Evolutionary conservation across 2,113 vertebrate species (phyloP).

Genomic region (Petroica traversi): DNA sequence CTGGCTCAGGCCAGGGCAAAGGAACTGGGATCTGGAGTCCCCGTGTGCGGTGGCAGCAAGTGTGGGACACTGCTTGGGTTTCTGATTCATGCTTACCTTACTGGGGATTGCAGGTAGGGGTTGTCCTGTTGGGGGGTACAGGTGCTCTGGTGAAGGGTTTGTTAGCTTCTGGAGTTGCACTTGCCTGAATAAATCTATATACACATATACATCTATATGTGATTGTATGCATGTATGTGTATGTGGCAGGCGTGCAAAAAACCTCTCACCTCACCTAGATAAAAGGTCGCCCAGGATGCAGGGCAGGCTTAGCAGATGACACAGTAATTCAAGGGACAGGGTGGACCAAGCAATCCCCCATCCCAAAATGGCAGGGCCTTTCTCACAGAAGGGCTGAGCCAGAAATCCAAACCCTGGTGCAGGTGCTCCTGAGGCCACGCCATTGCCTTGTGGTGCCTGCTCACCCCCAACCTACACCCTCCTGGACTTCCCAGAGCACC

Average conservation of each 20-base stretch:
- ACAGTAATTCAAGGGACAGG: not conserved
- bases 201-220: not conserved
- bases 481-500: not conserved
- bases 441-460: not conserved
- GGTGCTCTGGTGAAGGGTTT: not conserved
- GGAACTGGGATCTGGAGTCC: not conserved
- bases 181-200: not conserved
- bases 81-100: not conserved
- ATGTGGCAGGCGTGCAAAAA: not conserved
- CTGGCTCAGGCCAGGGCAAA: not conserved
- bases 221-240: not conserved
- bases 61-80: not conserved
- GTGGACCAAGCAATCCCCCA: not conserved
- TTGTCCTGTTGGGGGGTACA: not conserved
- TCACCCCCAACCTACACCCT: not conserved
- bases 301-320: not conserved
- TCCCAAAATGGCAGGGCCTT: accelerated
- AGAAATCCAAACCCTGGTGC: not conserved
- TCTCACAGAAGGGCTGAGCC: not conserved
- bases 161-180: not conserved
- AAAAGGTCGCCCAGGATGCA: accelerated
- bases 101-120: not conserved
- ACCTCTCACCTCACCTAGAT: not conserved
- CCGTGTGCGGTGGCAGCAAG: accelerated
- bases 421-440: not conserved